A percentile compares a stretch with the other conserved stretches of the same genome.
phyloP scores from a whole-genome alignment of 2,113 vertebrate species.

The Polyodon spathula region DNA sequence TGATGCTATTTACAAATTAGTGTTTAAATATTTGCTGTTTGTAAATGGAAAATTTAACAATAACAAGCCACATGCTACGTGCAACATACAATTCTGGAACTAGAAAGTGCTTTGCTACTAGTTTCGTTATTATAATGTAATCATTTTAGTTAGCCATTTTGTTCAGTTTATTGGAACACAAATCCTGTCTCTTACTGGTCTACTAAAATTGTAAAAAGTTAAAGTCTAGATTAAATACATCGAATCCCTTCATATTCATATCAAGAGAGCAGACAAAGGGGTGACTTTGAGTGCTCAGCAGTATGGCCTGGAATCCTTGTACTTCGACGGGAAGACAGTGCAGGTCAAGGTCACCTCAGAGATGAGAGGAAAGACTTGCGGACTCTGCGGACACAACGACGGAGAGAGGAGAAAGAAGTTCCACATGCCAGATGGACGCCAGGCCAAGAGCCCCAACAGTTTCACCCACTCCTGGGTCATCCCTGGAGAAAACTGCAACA shows the following conservation, averaged over 20 bases:
- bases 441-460: conserved; percentile 27
- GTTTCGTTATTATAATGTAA: too few relatives aligned
- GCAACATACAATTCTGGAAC: too few relatives aligned
- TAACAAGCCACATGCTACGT: too few relatives aligned
- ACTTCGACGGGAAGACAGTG: conserved; percentile 13
- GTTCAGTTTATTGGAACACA: too few relatives aligned
- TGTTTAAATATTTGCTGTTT: too few relatives aligned
- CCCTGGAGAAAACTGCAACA: conserved; percentile 31
- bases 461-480: conserved; percentile 44
- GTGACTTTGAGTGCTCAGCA: neutral
- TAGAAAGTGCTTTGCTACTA: too few relatives aligned
- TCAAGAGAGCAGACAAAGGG: neutral
- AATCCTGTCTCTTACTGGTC: too few relatives aligned
- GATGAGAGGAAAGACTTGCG: conserved; percentile 49
- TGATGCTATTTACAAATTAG: too few relatives aligned
- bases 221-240: too few relatives aligned
- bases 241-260: neutral
- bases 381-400: conserved; percentile 48
- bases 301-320: neutral
- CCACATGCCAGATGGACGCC: conserved; percentile 37
- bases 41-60: too few relatives aligned
- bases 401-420: conserved; percentile 36
- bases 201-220: too few relatives aligned
- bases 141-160: too few relatives aligned
- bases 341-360: conserved; percentile 31